Evolutionary conservation across 2,888 invertebrate species (phyloP), one percentile per base, ranked within the genome.

Genomic region (Cantharis flavilabris): DNA sequence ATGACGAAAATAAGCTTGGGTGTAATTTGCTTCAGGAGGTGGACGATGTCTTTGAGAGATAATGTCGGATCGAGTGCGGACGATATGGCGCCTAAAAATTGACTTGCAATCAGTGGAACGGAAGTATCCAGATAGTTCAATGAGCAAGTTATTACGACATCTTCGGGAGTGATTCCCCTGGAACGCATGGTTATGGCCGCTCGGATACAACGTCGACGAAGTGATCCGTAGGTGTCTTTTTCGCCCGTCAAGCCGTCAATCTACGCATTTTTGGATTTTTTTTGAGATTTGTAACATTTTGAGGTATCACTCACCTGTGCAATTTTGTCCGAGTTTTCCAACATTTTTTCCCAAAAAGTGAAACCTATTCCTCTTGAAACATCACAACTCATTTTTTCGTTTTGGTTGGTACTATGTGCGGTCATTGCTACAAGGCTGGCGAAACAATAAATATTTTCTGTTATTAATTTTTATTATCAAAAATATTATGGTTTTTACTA

Each of bases 141-240:
- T 3, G 88, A 89, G 85, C 90, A 90, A 1, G 90, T 79, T 0
- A 87, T 82, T 70, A 91, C 86, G 3, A 90, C 88, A 79, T 90
- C 91, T 0, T 89, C 88, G 1, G 80, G 77, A 63, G 85, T 80
- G 1, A 91, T 76, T 9, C 90, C 90, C 28, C 63, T 67, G 11
- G 85, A 86, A 64, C 78, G 73, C 71, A 78, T 69, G 1, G 14
- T 20, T 3, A 73, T 62, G 3, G 76, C 76, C 13, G 76, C 69
- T 4, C 72, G 49, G n/a, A 69, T 62, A 26, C 62, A 70, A 4
- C 79, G 71, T 10, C 18, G 23, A 1, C 72, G 62, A 5, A 79
- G 84, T 5, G 88, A 88, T 1, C 82, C 85, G 67, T 84, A 88
- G 0, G 88, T 89, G 80, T 90, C 89, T 2, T 63, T 49, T 69